These are phyloP conservation scores for Tachuris rubrigastra DNA, from an alignment of 2,113 vertebrate species.

Conservation along the genomic window DNA sequence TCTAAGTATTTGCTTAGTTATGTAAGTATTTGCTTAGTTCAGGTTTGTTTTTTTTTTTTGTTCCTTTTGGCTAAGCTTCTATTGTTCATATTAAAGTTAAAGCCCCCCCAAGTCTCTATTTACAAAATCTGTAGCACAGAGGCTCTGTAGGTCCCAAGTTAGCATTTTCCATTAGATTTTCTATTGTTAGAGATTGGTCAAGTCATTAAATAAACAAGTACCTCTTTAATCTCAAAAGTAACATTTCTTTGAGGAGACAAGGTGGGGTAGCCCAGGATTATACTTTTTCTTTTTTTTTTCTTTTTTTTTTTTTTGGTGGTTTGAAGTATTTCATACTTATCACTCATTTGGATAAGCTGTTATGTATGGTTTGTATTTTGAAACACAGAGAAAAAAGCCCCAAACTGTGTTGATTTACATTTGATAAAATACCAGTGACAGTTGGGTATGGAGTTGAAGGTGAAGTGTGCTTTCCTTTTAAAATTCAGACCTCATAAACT, in stretches of 20 bases:
- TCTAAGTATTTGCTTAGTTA: neutral
- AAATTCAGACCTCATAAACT: constrained; percentile 32
- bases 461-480: neutral
- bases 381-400: neutral
- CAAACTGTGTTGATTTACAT: neutral
- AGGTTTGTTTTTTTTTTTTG: neutral
- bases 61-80: neutral
- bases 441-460: neutral
- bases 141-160: neutral
- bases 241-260: neutral
- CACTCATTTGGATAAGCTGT: neutral
- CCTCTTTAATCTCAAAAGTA: neutral
- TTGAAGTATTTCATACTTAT: constrained; percentile 25
- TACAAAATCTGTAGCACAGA: neutral
- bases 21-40: too few species aligned
- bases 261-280: constrained; percentile 1
- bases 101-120: neutral
- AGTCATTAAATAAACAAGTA: neutral
- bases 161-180: neutral
- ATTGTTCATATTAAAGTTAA: neutral
- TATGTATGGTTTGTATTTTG: neutral
- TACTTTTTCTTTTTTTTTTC: neutral
- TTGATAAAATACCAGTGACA: neutral
- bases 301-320: neutral
- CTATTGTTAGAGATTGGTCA: neutral